Percentiles rank a stretch among this genome's conserved stretches.
Evolutionary conservation across 2,113 vertebrate genomes (phyloP).

Genomic region (Hyla sarda): DNA sequence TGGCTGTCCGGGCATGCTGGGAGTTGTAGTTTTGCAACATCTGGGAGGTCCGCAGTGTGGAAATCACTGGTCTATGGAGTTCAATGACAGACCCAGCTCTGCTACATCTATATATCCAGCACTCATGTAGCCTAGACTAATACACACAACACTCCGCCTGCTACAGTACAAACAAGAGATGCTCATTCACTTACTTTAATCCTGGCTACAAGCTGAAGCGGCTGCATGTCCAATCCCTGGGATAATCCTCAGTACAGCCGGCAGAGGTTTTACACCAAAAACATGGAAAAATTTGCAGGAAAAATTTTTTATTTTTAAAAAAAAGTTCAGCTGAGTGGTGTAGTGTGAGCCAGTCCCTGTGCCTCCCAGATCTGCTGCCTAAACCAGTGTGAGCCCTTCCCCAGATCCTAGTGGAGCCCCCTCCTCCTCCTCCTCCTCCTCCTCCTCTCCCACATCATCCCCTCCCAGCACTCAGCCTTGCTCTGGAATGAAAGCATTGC

Average conservation of each 20-base stretch:
- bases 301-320: too few species aligned
- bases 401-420: conserved; percentile 7
- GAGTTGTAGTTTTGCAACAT: too few species aligned
- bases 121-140: not conserved
- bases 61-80: too few species aligned
- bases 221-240: conserved; percentile 10
- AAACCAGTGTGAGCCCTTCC: conserved; percentile 23
- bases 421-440: conserved; percentile 2
- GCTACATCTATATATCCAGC: not conserved
- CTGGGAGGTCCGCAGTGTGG: too few species aligned
- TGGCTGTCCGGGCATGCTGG: too few species aligned
- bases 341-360: conserved; percentile 10
- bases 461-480: conserved; percentile 2
- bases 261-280: not conserved
- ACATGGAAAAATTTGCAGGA: not conserved
- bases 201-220: not conserved
- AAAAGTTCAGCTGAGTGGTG: conserved; percentile 27
- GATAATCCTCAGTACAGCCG: not conserved
- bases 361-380: conserved; percentile 8
- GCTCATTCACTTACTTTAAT: conserved; percentile 40
- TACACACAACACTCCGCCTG: not conserved
- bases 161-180: conserved; percentile 17
- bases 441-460: conserved; percentile 22
- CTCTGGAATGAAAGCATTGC: conserved; percentile 50
- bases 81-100: not conserved